Evolutionary conservation across 1,140 invertebrate genomes (phyloP), one percentile per base, ranked within the genome.

Genomic region (Drosophila tsacasi): DNA sequence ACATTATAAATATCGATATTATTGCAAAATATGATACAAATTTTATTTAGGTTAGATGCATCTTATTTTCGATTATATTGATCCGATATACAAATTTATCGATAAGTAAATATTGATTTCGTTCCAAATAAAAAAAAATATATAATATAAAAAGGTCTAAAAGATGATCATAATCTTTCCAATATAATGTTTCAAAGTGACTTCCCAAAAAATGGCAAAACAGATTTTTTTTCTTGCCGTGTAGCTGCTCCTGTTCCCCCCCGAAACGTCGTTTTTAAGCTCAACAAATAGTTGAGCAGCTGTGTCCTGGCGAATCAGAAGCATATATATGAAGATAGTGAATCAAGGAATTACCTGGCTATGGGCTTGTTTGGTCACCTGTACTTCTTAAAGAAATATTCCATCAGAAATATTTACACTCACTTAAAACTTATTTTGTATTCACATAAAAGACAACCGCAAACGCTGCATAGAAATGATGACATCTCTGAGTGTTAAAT

Each of bases 241-340:
- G 67, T 40, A 49, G 12, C 54, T 35, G 15, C 19, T 37, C 8
- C 17, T 57, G 52, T 42, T 46, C 44, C 74, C 71, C 44, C 49
- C 69, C 46, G 57, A 73, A 84, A 63, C 60, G 73, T 74, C 78
- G 58, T 68, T 67, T 54, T 86, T 89, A 83, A 87, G 83, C 80
- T 87, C 72, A 63, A 77, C 83, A 89, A 87, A 89, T 81, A 87
- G 83, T 80, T 67, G 25, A 66, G 64, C 83, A 86, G 80, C 71
- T 87, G 83, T 59, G 57, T 57, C 63, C 60, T 55, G 73, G 46
- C 69, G 54, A 42, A 73, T 73, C 67, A 68, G 67, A 12, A 71
- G 67, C 30, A 68, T 65, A 67, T 71, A 71, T 50, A 68, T 71
- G 30, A 23, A 32, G 23, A 55, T 68, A 50, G 30, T 46, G 68